These are phyloP conservation scores for Mormyrus hasselquistii DNA, from an alignment of 2,797 vertebrate genomes.

Conservation along the genomic window DNA sequence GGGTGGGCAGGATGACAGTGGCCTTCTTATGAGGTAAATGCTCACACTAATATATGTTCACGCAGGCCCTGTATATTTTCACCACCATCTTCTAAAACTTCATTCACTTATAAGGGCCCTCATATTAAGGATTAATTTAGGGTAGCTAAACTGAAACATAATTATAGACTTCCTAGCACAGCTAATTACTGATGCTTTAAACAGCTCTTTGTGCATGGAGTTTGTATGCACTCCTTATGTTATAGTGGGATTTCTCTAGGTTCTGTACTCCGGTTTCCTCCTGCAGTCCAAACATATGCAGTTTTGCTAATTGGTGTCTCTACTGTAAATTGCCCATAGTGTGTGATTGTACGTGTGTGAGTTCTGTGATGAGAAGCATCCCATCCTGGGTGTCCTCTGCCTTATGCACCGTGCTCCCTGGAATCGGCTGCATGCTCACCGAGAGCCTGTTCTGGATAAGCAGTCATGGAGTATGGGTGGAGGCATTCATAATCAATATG, in stretches of 20 bases:
- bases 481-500: background rate
- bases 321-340: background rate
- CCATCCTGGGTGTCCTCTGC: background rate
- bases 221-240: background rate
- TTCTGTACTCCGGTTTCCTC: background rate
- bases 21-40: too few relatives aligned
- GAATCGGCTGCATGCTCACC: background rate
- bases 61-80: background rate
- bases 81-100: background rate
- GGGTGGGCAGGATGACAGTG: background rate
- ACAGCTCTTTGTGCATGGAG: background rate
- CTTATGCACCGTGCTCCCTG: background rate
- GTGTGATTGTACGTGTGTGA: background rate
- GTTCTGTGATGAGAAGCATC: background rate
- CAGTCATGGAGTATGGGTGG: background rate
- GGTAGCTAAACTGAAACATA: background rate
- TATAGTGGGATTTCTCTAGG: background rate
- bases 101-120: background rate
- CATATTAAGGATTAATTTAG: constrained; percentile 9
- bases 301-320: background rate
- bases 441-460: background rate
- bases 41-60: background rate
- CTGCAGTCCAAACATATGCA: background rate
- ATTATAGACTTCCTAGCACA: background rate
- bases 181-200: constrained; percentile 10